These are phyloP conservation scores for Agapornis roseicollis DNA, from an alignment of 2,113 vertebrate genomes.

Conservation along the genomic window DNA sequence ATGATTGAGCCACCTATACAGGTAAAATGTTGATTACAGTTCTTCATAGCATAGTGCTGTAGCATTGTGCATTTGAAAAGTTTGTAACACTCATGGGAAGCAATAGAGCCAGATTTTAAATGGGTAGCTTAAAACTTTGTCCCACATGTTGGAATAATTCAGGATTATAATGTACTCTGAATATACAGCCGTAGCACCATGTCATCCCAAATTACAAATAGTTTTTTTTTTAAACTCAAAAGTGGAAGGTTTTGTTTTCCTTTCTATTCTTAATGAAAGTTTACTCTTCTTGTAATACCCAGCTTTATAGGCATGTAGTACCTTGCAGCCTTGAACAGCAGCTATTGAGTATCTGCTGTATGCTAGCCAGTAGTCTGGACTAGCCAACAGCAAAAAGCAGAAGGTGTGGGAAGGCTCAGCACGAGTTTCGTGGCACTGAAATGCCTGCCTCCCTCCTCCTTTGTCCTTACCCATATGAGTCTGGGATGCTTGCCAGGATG, in stretches of 20 bases:
- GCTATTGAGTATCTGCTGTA: background rate
- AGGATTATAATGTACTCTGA: background rate
- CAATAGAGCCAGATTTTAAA: background rate
- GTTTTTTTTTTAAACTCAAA: background rate
- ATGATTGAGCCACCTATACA: slow-evolving; percentile 90
- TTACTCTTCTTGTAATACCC: background rate
- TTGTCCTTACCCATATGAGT: background rate
- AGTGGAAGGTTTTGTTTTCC: background rate
- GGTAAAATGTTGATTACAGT: slow-evolving; percentile 68
- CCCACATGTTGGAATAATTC: background rate
- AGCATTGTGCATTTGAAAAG: background rate
- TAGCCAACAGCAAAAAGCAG: background rate
- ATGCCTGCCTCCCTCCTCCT: background rate
- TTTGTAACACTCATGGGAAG: background rate
- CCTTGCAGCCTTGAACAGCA: background rate
- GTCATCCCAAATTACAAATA: background rate
- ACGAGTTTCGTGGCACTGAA: background rate
- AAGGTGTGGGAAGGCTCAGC: background rate
- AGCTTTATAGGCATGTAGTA: background rate
- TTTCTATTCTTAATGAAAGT: background rate
- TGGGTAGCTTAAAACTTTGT: background rate
- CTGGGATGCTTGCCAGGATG: background rate
- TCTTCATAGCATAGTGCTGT: background rate
- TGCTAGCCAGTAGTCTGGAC: background rate
- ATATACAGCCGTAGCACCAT: background rate